Base-by-base conservation (phyloP, 2,113 vertebrate species). In the Platanista minor region DNA sequence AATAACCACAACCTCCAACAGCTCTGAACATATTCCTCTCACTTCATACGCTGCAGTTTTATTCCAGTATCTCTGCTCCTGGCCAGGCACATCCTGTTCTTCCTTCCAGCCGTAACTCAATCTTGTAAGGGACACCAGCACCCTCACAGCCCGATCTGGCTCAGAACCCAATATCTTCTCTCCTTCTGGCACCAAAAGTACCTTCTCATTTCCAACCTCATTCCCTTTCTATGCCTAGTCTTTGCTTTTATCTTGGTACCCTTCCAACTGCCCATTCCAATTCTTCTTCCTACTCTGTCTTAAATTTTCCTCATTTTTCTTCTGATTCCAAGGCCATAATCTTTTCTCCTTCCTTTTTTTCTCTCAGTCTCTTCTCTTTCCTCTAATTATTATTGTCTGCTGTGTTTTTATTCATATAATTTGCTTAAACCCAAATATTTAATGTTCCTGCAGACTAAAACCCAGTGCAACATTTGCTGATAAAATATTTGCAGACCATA, bases 1-100 rank as follows among this genome's bases (percentile, higher is more conserved):
- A 98, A 97, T 97, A 97, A 97, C 86, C 25, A 72, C 46, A 91
- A 62, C 62, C 89, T 90, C 97, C 81, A 74, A 74, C 67, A 82
- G 89, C 91, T 94, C 80, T 41, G 78, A 90, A 78, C 64, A 90
- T 74, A 95, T 66, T 81, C 54, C 49, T 64, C 20, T 93, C 69
- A 61, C 31, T 91, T 95, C 93, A 61, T 15, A 3, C 61, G 74
- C 91, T 82, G 49, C 54, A 75, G 10, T 80, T 97, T 78, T 69
- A 46, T 94, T 94, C 91, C 94, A 80, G 23, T 31, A 29, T 0
- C 1, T 64, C 36, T 93, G 64, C 59, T 86, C 52, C 80, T 66
- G 69, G 78, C 27, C 62, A 61, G 85, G 86, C 62, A 97, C 95
- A 94, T 91, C 61, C 67, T 97, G 95, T 95, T 97, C 83, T 74